Evolutionary conservation across 1,140 invertebrate species (phyloP).

Genomic region (Aethina tumida): DNA sequence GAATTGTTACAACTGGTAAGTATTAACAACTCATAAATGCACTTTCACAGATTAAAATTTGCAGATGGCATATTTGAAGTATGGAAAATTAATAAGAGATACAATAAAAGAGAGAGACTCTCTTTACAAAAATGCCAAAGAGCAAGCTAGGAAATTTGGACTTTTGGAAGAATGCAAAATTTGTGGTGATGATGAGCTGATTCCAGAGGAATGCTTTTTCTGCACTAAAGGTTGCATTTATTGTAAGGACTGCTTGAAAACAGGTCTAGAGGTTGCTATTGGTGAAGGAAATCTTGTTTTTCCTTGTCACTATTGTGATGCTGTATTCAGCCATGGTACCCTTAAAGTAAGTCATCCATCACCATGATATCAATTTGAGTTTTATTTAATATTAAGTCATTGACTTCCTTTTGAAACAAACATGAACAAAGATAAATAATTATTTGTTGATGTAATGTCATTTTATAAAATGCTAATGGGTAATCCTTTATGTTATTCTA

Average conservation of each 20-base stretch:
- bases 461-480: too few relatives aligned
- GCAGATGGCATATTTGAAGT: slow-evolving; percentile 40
- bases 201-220: slow-evolving; percentile 45
- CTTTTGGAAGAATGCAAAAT: slow-evolving; percentile 40
- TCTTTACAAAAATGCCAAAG: slow-evolving; percentile 30
- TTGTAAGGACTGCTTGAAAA: slow-evolving; percentile 46
- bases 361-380: too few relatives aligned
- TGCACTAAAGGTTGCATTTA: slow-evolving; percentile 50
- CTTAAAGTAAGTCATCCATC: too few relatives aligned
- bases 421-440: too few relatives aligned
- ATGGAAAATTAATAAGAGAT: slow-evolving; percentile 38
- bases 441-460: too few relatives aligned
- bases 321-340: too few relatives aligned
- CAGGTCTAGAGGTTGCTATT: slow-evolving; percentile 40
- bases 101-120: slow-evolving; percentile 30
- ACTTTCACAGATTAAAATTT: slow-evolving; percentile 5
- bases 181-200: slow-evolving; percentile 49
- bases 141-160: slow-evolving; percentile 27
- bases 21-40: background rate
- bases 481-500: too few relatives aligned
- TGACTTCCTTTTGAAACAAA: too few relatives aligned
- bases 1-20: slow-evolving; percentile 38
- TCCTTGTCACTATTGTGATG: too few relatives aligned
- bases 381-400: too few relatives aligned
- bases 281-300: slow-evolving; percentile 44